Conservation (phyloP, 1,140 invertebrate species). For the Drosophila bocqueti region DNA sequence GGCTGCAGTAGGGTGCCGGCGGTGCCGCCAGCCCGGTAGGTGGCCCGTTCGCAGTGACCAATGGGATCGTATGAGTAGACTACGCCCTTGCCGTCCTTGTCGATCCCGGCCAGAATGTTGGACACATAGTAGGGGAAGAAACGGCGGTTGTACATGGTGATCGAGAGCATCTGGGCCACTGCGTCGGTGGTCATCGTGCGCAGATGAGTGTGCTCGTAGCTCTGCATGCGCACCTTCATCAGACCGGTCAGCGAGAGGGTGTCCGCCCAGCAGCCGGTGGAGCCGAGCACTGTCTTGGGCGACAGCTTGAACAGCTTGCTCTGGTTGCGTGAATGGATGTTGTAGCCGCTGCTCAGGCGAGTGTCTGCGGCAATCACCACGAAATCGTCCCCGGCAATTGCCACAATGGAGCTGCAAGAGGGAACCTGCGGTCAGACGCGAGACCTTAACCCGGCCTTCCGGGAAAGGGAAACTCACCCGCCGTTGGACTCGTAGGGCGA, state of each 20-base stretch:
- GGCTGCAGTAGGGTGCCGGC: constrained; percentile 93
- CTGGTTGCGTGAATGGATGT: constrained; percentile 95
- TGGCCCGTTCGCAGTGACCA: constrained; percentile 94
- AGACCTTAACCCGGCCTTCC: background rate
- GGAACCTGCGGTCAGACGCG: background rate
- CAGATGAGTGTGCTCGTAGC: constrained; percentile 98
- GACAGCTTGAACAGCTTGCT: constrained; percentile 94
- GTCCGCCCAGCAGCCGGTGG: constrained; percentile 98
- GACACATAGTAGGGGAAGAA: constrained; percentile 99
- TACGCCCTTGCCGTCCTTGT: constrained; percentile 95
- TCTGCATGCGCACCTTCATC: constrained; percentile 94
- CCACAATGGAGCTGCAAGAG: constrained; percentile 91
- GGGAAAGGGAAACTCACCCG: constrained; percentile 86
- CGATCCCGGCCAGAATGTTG: constrained; percentile 96
- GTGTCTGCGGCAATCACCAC: constrained; percentile 95
- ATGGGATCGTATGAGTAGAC: constrained; percentile 99
- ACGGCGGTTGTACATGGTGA: constrained; percentile 97
- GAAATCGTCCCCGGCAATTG: constrained; percentile 96
- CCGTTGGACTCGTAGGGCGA: constrained; percentile 92
- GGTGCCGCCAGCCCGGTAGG: constrained; percentile 94
- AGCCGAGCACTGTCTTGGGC: constrained; percentile 93
- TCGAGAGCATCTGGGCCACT: constrained; percentile 97
- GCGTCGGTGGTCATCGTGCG: constrained; percentile 97
- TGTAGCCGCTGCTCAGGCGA: constrained; percentile 95
- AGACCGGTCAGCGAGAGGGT: constrained; percentile 96